These are phyloP conservation scores for Sabellastarte sp. DNA, from an alignment of 2,888 invertebrate genomes.

Conservation along the genomic window DNA sequence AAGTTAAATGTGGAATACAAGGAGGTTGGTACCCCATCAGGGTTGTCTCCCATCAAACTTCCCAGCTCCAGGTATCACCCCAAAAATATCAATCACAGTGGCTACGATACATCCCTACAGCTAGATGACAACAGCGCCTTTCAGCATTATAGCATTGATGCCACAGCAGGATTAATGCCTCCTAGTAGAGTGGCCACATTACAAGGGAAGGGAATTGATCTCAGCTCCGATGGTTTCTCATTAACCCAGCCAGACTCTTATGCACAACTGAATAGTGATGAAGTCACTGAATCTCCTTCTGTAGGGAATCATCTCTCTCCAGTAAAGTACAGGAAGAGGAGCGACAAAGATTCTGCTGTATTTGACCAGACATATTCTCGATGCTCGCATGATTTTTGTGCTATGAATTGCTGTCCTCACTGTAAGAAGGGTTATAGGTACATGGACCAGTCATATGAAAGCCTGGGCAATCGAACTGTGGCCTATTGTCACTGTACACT, in stretches of 20 bases:
- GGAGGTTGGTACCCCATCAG: slow-evolving; percentile 22
- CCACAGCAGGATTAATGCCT: slow-evolving; percentile 9
- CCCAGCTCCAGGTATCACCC: neutral
- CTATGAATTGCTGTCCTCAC: neutral
- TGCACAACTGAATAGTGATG: slow-evolving; percentile 50
- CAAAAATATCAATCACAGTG: neutral
- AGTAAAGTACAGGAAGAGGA: neutral
- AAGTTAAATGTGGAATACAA: slow-evolving; percentile 12
- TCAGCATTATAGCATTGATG: slow-evolving; percentile 23
- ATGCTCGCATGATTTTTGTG: neutral
- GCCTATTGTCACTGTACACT: neutral
- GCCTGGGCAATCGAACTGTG: neutral
- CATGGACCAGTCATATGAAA: neutral
- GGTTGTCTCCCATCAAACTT: slow-evolving; percentile 17
- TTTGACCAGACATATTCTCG: neutral
- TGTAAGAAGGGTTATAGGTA: neutral
- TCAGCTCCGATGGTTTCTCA: neutral
- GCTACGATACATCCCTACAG: neutral
- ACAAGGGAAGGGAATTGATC: slow-evolving; percentile 11
- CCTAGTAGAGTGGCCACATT: slow-evolving; percentile 9
- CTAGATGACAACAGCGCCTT: slow-evolving; percentile 13
- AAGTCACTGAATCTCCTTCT: slow-evolving; percentile 28
- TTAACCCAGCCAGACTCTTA: slow-evolving; percentile 39
- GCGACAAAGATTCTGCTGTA: neutral
- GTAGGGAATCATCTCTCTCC: neutral